These are phyloP conservation scores for Thera britannica DNA, from an alignment of 2,888 invertebrate genomes.

Conservation along the genomic window DNA sequence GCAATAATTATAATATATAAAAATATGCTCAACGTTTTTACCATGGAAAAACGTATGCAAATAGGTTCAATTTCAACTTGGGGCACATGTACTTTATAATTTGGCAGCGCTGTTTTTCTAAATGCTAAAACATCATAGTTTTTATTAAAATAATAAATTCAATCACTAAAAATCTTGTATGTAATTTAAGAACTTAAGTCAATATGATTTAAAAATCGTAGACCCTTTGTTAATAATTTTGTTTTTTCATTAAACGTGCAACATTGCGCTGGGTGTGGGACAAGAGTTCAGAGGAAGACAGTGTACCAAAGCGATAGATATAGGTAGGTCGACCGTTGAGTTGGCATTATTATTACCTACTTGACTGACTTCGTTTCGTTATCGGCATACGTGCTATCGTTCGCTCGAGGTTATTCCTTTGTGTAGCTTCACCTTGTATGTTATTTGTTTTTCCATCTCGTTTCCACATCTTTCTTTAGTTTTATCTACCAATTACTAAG, in stretches of 20 bases:
- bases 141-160: conserved; percentile 18
- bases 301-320: conserved; percentile 76
- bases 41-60: not conserved
- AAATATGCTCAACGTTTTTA: not conserved
- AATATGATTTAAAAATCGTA: not conserved
- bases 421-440: conserved; percentile 71
- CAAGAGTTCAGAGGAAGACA: conserved; percentile 66
- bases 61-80: not conserved
- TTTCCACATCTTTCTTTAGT: conserved; percentile 39
- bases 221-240: conserved; percentile 12
- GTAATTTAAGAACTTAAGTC: conserved; percentile 4
- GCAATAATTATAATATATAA: not conserved
- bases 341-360: conserved; percentile 74
- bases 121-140: conserved; percentile 33
- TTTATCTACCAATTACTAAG: conserved; percentile 20
- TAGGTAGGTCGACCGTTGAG: conserved; percentile 81
- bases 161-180: conserved; percentile 29
- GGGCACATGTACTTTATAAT: not conserved
- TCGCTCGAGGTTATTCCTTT: conserved; percentile 67
- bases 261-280: conserved; percentile 77
- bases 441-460: conserved; percentile 56
- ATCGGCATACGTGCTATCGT: conserved; percentile 73
- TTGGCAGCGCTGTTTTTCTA: conserved; percentile 47
- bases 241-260: conserved; percentile 51
- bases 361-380: conserved; percentile 72